Base-by-base conservation (phyloP, 1,140 invertebrate species). In the Cyphomyrmex costatus region DNA sequence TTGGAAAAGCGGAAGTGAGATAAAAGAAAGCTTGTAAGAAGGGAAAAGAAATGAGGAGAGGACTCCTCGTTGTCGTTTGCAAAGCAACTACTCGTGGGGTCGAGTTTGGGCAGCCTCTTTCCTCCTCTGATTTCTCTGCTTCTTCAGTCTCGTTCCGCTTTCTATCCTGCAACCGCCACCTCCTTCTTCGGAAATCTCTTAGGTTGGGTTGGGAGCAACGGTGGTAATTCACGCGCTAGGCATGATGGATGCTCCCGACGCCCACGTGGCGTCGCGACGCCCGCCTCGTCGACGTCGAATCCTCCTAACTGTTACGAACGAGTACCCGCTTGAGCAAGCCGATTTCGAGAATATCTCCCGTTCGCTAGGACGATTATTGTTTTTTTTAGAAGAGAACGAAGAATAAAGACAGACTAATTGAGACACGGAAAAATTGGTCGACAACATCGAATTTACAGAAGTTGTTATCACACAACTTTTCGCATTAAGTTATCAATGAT, bases 241-340 rank as follows among this genome's bases (percentile, higher is more conserved):
- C 89, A 92, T 92, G 92, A 92, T 92, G 86, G 88, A 92, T 92
- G 90, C 88, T 56, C 86, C 86, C 88, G 91, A 92, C 90, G 91
- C 91, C 92, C 90, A 89, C 89, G 77, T 89, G 92, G 88, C 92
- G 91, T 92, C 91, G 85, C 90, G 91, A 92, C 91, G 92, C 91
- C 92, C 89, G 84, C 86, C 61, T 86, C 82, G 58, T 88, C 78
- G 60, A 73, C 73, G 73, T 87, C 85, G 89, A 90, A 89, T 90
- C 56, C 70, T 79, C 83, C 83, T 86, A 83, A 90, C 89, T 66
- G 71, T 78, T 83, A 83, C 58, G 49, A 77, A 80, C 66, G 68
- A 65, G 24, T 56, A 36, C n/a, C 30, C 19, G 49, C 51, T 73
- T 27, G 63, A 36, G 21, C 73, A 60, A 79, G 58, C 65, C 60